Percentiles rank a stretch among this genome's conserved stretches.
Conservation (phyloP, 2,888 invertebrate genomes). For the Pseudococcus viburni region DNA sequence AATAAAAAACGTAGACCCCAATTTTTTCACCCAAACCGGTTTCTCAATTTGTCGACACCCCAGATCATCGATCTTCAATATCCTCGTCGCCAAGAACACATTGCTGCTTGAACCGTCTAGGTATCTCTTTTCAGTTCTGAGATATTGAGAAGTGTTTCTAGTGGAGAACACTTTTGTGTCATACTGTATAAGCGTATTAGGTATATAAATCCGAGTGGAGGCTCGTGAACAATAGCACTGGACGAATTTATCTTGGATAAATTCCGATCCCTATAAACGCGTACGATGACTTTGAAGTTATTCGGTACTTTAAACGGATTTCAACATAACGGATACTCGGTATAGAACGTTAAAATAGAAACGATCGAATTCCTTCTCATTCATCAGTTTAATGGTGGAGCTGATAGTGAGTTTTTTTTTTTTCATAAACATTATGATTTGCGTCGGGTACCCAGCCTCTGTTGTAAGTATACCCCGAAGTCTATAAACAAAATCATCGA, state of each 20-base stretch:
- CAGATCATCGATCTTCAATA: too few species aligned
- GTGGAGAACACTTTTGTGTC: too few species aligned
- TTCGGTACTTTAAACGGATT: conserved; percentile 38
- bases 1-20: too few species aligned
- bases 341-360: conserved; percentile 14
- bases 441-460: not conserved
- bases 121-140: too few species aligned
- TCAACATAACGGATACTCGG: conserved; percentile 36
- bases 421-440: conserved; percentile 36
- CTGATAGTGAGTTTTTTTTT: not conserved
- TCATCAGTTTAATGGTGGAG: conserved; percentile 26
- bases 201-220: not conserved
- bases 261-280: conserved; percentile 16
- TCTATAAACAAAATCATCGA: conserved; percentile 27
- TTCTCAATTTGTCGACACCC: too few species aligned
- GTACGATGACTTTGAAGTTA: conserved; percentile 47
- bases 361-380: conserved; percentile 36
- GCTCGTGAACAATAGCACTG: not conserved
- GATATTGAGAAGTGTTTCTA: too few species aligned
- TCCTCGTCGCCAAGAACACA: too few species aligned
- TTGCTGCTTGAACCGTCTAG: too few species aligned
- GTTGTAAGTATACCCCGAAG: not conserved
- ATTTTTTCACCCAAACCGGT: too few species aligned
- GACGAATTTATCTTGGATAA: conserved; percentile 9
- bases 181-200: not conserved